A percentile compares a stretch with the other conserved stretches of the same genome.
Evolutionary conservation across 2,888 invertebrate genomes (phyloP).

Genomic region (Exephanes ischioxanthus): DNA sequence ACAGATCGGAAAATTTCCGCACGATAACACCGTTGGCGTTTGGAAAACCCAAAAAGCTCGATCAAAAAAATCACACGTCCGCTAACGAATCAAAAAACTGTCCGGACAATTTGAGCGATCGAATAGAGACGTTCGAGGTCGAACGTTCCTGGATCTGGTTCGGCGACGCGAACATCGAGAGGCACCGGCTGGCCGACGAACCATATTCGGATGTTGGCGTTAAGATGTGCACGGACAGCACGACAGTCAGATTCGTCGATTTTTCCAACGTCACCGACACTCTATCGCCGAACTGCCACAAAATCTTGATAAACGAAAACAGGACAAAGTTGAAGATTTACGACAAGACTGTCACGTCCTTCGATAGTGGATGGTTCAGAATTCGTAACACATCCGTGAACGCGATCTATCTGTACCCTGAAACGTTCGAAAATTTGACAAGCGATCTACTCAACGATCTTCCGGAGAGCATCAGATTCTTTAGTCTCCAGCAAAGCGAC

Average conservation of each 20-base stretch:
- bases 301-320: constrained; percentile 59
- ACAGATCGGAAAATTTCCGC: not conserved
- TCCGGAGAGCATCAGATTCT: constrained; percentile 68
- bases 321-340: constrained; percentile 62
- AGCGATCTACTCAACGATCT: constrained; percentile 75
- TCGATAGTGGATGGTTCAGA: constrained; percentile 76
- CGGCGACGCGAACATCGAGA: too few relatives aligned
- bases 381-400: constrained; percentile 63
- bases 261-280: too few relatives aligned
- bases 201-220: constrained; percentile 27
- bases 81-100: not conserved
- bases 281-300: constrained; percentile 64
- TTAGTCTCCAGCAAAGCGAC: constrained; percentile 65
- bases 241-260: constrained; percentile 47
- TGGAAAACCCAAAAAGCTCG: not conserved
- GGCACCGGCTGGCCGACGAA: too few relatives aligned
- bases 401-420: constrained; percentile 71
- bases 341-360: constrained; percentile 69
- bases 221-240: constrained; percentile 71
- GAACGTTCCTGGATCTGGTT: not conserved
- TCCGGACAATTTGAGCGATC: constrained; percentile 66
- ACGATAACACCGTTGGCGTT: not conserved
- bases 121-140: constrained; percentile 34
- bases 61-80: too few relatives aligned
- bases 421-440: constrained; percentile 74